Base-by-base conservation (phyloP, 2,888 invertebrate species). In the Leptopilina syphax region DNA sequence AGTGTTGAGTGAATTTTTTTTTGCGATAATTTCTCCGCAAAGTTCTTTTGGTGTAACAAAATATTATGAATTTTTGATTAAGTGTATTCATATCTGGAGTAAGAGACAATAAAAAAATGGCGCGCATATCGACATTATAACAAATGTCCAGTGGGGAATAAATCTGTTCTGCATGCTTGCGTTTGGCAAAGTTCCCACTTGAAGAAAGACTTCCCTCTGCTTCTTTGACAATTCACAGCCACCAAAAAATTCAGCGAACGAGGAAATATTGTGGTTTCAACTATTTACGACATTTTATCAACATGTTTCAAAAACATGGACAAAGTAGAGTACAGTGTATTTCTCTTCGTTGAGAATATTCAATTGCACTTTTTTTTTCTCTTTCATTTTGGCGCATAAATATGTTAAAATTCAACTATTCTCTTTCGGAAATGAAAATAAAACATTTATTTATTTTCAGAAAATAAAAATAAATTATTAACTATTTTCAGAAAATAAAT, bases 131-230 rank as follows among this genome's bases (percentile, higher is more conserved):
- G 73, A 73, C 73, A 54, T 73, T 57, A 54, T 73, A 73, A 73
- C 57, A 57, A 73, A 73, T 70, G 73, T 73, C 73, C 73, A 73
- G 34, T 24, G 73, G 79, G 83, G 85, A 85, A 86, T 86, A 86
- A 86, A 86, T 86, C 86, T 85, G 85, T 85, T 86, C 84, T 84
- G 85, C 86, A 84, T 86, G 86, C 83, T 85, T 82, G 84, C 85
- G 83, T 82, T 85, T 86, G 86, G 85, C 86, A 85, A 82, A 84
- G 81, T 84, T 86, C 84, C 84, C 83, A 80, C 79, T 80, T 77
- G 78, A 67, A 82, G 80, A 79, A 81, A 83, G 80, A 78, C 79
- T 85, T 84, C 84, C 84, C 83, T 79, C 80, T 82, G 80, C 82
- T 78, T 44, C 34, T 34, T 82, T 73, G 68, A 78, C 68, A 73